Conservation (phyloP, 2,888 invertebrate species). For the Cactoblastis cactorum region DNA sequence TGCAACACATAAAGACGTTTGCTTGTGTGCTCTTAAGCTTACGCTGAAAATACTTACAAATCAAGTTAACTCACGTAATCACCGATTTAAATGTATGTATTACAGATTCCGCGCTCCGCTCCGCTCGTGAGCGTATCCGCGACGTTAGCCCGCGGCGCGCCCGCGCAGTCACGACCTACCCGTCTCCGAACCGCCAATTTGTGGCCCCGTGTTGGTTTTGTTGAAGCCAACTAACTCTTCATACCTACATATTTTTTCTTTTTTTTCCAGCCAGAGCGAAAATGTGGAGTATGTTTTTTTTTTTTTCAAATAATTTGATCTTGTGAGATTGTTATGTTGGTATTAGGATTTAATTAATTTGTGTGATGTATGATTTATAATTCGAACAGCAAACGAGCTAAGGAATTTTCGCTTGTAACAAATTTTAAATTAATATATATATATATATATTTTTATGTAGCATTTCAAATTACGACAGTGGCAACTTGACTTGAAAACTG, state of each 20-base stretch:
- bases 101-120: conserved; percentile 36
- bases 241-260: conserved; percentile 67
- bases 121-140: conserved; percentile 28
- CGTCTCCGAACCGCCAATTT: conserved; percentile 74
- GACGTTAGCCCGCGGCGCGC: conserved; percentile 53
- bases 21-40: too few species aligned
- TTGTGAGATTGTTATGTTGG: neutral
- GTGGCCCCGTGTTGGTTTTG: conserved; percentile 78
- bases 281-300: conserved; percentile 4
- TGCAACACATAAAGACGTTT: too few species aligned
- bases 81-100: neutral
- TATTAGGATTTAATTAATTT: neutral
- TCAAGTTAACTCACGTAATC: too few species aligned
- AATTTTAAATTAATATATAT: too few species aligned
- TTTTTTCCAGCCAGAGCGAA: conserved; percentile 41
- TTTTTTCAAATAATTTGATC: neutral
- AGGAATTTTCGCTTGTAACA: too few species aligned
- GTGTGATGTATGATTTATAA: too few species aligned
- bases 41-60: too few species aligned
- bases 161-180: conserved; percentile 70
- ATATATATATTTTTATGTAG: too few species aligned
- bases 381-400: too few species aligned
- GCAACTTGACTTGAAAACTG: too few species aligned
- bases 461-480: too few species aligned
- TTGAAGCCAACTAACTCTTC: conserved; percentile 71